Conservation (phyloP, 2,113 vertebrate species). For the Promerops cafer region DNA sequence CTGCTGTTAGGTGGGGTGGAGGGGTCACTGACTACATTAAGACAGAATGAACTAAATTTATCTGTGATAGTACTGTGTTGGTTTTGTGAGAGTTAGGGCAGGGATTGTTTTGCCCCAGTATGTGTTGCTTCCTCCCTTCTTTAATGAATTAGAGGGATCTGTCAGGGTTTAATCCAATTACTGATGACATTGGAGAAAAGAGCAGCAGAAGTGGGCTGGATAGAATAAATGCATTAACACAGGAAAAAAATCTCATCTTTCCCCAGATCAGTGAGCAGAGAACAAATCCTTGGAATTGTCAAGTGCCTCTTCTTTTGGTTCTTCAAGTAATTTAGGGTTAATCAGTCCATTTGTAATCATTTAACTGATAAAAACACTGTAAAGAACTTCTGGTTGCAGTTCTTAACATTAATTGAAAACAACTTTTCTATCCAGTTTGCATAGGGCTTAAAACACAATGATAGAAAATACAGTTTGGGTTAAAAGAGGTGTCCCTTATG, state of each 20-base stretch:
- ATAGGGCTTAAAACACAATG: background rate
- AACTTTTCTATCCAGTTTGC: background rate
- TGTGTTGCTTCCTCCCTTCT: background rate
- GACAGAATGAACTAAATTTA: background rate
- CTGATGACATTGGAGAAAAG: background rate
- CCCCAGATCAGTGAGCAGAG: background rate
- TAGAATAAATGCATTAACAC: background rate
- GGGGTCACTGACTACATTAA: background rate
- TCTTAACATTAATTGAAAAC: background rate
- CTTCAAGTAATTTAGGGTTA: background rate
- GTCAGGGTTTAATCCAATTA: slow-evolving; percentile 21
- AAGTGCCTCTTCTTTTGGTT: background rate
- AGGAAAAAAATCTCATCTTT: background rate
- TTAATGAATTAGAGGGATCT: background rate
- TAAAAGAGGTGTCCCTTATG: background rate
- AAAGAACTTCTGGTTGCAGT: background rate
- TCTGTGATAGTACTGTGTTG: background rate
- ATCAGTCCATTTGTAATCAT: background rate
- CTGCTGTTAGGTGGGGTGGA: background rate
- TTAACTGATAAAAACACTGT: background rate
- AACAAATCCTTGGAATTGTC: background rate
- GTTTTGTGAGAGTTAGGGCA: background rate
- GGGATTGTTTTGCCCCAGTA: background rate
- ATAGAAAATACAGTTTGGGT: background rate
- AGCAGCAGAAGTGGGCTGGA: background rate